Base-by-base conservation (phyloP, 2,888 invertebrate genomes). In the Perizoma flavofasciatum region DNA sequence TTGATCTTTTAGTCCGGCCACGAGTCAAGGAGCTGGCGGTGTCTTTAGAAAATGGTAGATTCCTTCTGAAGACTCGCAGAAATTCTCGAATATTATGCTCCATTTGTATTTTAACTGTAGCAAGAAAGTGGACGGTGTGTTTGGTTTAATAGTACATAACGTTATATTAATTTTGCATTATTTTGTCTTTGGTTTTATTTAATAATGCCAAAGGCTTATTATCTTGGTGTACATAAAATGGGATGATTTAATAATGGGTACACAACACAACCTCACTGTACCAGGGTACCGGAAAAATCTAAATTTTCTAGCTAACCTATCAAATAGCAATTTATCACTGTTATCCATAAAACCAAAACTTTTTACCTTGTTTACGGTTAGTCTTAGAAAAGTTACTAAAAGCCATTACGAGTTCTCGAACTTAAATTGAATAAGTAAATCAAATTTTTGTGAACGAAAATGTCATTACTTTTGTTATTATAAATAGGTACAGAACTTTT, bases 391-490 rank as follows among this genome's bases (percentile, higher is more conserved):
- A 55, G 56, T 59, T 69, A 57, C 53, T 48, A 48, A 69, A 69
- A 69, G 66, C 69, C 67, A 67, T 69, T 67, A 67, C 66, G 60
- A 69, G 61, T 69, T 69, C 45, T 49, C 58, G 32, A 69, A 69
- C 66, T 67, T 67, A 69, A 69, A 69, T 69, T 69, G 67, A 65
- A 69, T 69, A 65, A 69, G 66, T 67, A 67, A 69, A 69, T 69
- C 65, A 69, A 66, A 61, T 65, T 67, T 66, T 67, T 67, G 67
- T 62, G 53, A 54, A 59, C 51, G 58, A 63, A 62, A 63, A 66
- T 65, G 61, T 60, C 65, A 67, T 67, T 65, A 65, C 54, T 64
- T 61, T 67, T 61, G 57, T 61, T 64, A 63, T 60, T 62, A 57
- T 45, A 62, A 61, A 59, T 62, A 62, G 62, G 55, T 49, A 33